Conservation (phyloP, 2,113 vertebrate genomes). For the Anser cygnoides region DNA sequence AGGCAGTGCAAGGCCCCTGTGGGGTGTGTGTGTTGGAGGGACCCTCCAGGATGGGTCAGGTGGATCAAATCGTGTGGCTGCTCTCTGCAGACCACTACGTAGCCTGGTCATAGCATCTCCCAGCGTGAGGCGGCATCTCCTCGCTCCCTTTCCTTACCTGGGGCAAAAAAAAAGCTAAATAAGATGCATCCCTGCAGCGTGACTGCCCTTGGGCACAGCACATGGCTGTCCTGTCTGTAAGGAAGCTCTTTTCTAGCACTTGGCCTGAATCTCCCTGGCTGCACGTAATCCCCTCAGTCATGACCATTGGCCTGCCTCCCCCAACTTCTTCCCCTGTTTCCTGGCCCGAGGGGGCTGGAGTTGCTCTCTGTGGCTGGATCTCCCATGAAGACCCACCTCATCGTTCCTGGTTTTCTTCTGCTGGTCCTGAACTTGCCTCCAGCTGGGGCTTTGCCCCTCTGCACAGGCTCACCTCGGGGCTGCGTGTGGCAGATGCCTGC, state of each 20-base stretch:
- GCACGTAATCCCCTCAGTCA: neutral
- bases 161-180: neutral
- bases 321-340: fast-evolving
- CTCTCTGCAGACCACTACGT: neutral
- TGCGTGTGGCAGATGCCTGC: too few relatives aligned
- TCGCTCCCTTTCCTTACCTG: neutral
- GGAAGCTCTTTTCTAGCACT: neutral
- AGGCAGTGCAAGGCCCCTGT: neutral
- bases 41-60: too few relatives aligned
- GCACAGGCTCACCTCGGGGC: neutral
- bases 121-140: fast-evolving
- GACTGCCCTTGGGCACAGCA: neutral
- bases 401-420: neutral
- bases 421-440: neutral
- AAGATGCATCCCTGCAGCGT: neutral
- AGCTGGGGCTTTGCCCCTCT: neutral
- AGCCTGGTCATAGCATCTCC: neutral
- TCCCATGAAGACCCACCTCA: neutral
- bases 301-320: neutral
- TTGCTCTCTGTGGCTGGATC: neutral
- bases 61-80: neutral
- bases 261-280: neutral
- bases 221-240: neutral
- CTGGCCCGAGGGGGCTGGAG: neutral
- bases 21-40: neutral